These are phyloP conservation scores for Tenthredo notha DNA, from an alignment of 2,888 invertebrate genomes.

Conservation along the genomic window DNA sequence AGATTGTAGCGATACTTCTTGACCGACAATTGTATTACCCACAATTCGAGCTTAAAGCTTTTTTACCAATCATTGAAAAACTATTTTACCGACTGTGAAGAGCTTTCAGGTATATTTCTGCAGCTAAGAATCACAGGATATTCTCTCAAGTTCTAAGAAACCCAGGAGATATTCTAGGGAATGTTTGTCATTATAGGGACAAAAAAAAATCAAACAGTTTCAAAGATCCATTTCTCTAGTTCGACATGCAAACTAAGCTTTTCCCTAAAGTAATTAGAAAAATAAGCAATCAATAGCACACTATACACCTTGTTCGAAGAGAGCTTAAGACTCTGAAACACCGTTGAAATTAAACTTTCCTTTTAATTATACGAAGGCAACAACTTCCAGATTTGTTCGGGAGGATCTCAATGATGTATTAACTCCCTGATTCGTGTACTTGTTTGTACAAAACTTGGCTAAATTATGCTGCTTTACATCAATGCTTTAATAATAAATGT, in stretches of 20 bases:
- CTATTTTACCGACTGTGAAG: not conserved
- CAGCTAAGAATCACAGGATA: not conserved
- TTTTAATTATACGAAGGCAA: conserved; percentile 6
- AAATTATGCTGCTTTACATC: not conserved
- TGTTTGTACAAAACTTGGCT: not conserved
- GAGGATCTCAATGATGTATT: not conserved
- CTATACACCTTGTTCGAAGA: not conserved
- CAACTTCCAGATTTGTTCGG: not conserved
- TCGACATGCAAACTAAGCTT: not conserved
- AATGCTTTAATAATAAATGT: not conserved
- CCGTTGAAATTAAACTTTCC: not conserved
- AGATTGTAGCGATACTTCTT: not conserved
- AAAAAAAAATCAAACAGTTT: not conserved
- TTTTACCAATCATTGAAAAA: not conserved
- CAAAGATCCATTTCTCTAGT: not conserved
- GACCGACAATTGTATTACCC: not conserved
- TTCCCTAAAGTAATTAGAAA: not conserved
- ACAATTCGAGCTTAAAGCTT: not conserved
- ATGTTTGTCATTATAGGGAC: not conserved
- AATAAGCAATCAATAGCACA: not conserved
- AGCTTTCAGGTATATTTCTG: not conserved
- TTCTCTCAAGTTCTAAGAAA: not conserved
- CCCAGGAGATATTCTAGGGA: not conserved
- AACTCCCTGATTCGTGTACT: not conserved
- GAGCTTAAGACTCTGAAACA: not conserved